These are phyloP conservation scores for Pituophis catenifer DNA, from an alignment of 2,113 vertebrate species.

Conservation along the genomic window DNA sequence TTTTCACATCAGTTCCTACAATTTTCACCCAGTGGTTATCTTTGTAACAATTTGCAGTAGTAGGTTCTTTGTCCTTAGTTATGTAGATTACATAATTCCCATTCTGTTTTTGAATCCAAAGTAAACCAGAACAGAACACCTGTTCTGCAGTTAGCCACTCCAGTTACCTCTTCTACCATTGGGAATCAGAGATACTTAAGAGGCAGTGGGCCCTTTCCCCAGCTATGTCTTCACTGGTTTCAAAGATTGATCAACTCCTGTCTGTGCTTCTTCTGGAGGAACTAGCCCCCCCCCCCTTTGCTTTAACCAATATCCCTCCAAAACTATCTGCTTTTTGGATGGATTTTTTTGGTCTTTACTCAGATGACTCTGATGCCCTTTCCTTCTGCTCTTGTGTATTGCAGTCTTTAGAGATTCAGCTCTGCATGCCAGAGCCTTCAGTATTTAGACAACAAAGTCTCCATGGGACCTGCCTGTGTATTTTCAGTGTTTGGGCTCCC, in stretches of 20 bases:
- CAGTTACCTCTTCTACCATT: neutral
- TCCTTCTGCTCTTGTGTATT: neutral
- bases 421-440: neutral
- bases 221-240: neutral
- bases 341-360: neutral
- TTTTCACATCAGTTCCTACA: neutral
- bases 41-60: neutral
- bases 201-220: neutral
- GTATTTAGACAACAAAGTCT: neutral
- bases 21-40: neutral
- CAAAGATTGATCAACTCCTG: neutral
- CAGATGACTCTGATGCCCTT: neutral
- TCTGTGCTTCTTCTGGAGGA: neutral
- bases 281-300: neutral
- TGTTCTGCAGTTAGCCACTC: neutral
- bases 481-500: neutral
- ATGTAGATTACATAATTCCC: neutral
- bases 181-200: neutral
- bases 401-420: neutral
- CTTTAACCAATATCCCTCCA: neutral
- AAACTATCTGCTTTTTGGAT: neutral
- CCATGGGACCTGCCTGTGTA: neutral
- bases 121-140: neutral
- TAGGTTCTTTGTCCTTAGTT: neutral
- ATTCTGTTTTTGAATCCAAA: neutral